Evolutionary conservation across 2,113 vertebrate species (phyloP), one percentile per base, ranked within the genome.

Genomic region (Leiothrix lutea): DNA sequence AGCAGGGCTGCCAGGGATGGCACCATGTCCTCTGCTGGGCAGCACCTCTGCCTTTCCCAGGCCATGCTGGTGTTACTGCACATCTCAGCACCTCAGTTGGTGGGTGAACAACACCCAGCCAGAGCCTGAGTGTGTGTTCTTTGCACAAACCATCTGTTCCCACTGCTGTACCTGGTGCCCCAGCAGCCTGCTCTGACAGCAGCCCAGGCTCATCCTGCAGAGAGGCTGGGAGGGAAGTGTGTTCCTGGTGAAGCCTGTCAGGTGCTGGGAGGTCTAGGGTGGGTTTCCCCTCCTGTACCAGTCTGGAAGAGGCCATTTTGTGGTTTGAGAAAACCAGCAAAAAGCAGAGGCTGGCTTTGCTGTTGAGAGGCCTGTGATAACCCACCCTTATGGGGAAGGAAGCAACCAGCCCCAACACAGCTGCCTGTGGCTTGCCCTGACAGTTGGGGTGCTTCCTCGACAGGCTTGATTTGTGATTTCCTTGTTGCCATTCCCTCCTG

Each of bases 51-150:
- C 61, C 38, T 29, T 16, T 45, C 29, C 65, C 0, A 16, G 42
- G 66, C 29, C 0, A 0, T 0, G 0, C 62, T 40, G 67, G 33
- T 4, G 0, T 36, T 33, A 12, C 10, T 28, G 38, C 19, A 26
- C 47, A 21, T 8, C n/a, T 70, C 3, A 1, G 40, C 2, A 4
- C 36, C 51, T 35, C 29, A 12, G 10, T 6, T 38, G 20, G 20
- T 14, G 65, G 44, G 19, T 45, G 69, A 71, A 9, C 14, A 61
- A 33, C 18, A 40, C 6, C 20, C n/a, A 72, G 38, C 11, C 5
- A 4, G 56, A 62, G 65, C 33, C 35, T 15, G 19, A 28, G 74
- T 16, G 48, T 44, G 51, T 28, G 64, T 4, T 67, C 15, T 28
- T 1, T 8, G 53, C 42, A 28, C 22, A 44, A 65, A 45, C 23